Evolutionary conservation across 1,140 invertebrate species (phyloP).

Genomic region (Hetaerina americana): DNA sequence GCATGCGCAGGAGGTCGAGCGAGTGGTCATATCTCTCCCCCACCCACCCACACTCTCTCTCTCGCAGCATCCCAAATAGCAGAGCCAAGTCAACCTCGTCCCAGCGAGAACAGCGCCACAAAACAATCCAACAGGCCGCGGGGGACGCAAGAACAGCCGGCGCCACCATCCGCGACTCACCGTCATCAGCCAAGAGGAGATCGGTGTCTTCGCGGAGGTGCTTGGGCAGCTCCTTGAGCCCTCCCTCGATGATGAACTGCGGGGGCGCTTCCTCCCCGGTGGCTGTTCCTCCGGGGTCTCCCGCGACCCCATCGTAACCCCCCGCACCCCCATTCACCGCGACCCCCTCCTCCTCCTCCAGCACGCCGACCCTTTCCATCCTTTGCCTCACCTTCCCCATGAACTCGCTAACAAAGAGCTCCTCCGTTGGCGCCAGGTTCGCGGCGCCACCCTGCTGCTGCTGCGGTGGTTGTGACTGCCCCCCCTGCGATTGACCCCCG

Average conservation of each 20-base stretch:
- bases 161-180: conserved; percentile 26
- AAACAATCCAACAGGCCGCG: neutral
- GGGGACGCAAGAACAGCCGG: neutral
- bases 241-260: conserved; percentile 44
- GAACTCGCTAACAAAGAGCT: conserved; percentile 53
- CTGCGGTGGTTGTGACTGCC: conserved; percentile 12
- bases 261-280: conserved; percentile 26
- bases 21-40: too few relatives aligned
- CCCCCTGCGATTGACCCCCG: conserved; percentile 23
- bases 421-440: conserved; percentile 29
- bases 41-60: too few relatives aligned
- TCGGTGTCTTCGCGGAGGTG: conserved; percentile 30
- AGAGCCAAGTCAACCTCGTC: neutral
- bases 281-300: conserved; percentile 20
- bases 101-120: neutral
- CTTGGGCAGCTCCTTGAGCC: conserved; percentile 32
- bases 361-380: conserved; percentile 42
- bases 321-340: conserved; percentile 37
- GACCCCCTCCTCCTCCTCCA: conserved; percentile 38
- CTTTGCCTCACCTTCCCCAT: conserved; percentile 38
- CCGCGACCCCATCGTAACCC: neutral
- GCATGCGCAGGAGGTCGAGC: neutral
- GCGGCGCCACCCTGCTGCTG: conserved; percentile 13
- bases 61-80: too few relatives aligned
- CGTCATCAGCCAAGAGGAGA: conserved; percentile 20